Evolutionary conservation across 2,888 invertebrate genomes (phyloP).

Genomic region (Andrena haemorrhoa): DNA sequence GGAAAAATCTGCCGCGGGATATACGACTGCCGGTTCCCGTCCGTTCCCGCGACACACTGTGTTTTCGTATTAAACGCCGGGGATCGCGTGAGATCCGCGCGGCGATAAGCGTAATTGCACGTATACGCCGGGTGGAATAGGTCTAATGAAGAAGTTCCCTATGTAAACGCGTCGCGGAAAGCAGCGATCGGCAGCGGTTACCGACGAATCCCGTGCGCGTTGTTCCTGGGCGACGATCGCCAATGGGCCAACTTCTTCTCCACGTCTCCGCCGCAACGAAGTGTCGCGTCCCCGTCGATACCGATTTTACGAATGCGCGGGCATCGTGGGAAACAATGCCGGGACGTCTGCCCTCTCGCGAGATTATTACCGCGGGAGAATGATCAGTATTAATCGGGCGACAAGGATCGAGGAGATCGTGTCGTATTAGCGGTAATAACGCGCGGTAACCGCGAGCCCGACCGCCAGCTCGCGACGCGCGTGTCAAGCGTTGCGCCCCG

Average conservation of each 20-base stretch:
- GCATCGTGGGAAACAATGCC: no score
- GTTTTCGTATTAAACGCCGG: conserved; percentile 44
- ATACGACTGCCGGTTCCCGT: conserved; percentile 25
- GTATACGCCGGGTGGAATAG: conserved; percentile 33
- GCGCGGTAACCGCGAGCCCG: conserved; percentile 24
- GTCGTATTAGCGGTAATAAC: conserved; percentile 28
- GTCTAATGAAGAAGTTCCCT: conserved; percentile 44
- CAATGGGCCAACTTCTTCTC: no score
- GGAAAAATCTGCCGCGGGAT: conserved; percentile 38
- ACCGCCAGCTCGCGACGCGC: conserved; percentile 21
- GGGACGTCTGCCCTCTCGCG: background rate
- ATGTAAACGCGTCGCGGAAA: conserved; percentile 2
- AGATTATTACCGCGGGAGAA: background rate
- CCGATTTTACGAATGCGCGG: no score
- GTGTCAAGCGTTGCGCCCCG: conserved; percentile 31
- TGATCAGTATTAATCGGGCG: conserved; percentile 4
- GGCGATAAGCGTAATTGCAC: conserved; percentile 46
- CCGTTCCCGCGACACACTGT: conserved; percentile 26
- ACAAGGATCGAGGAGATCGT: conserved; percentile 21
- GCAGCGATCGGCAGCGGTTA: conserved; percentile 5
- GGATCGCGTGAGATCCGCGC: conserved; percentile 40
- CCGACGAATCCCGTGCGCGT: conserved; percentile 8
- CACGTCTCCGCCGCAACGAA: background rate
- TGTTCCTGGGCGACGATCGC: background rate
- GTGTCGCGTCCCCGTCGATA: no score